Conservation (phyloP, 2,888 invertebrate genomes). For the Pinctada fucata region DNA sequence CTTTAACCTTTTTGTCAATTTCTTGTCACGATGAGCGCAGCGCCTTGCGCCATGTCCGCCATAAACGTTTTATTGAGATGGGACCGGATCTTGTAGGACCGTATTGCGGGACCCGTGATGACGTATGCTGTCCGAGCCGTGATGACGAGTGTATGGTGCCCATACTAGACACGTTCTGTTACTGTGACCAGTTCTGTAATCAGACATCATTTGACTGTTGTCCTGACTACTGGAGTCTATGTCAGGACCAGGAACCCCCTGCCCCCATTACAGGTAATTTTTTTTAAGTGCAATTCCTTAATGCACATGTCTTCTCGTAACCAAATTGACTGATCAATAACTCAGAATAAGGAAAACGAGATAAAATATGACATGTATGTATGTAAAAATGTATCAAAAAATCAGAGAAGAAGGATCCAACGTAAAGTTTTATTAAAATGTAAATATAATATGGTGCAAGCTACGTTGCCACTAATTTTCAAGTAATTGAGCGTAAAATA, state of each 20-base stretch:
- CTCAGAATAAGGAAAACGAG: too few relatives aligned
- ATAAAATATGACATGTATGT: too few relatives aligned
- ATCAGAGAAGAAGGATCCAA: too few relatives aligned
- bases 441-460: too few relatives aligned
- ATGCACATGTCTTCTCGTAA: too few relatives aligned
- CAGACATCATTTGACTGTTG: slow-evolving; percentile 89
- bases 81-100: slow-evolving; percentile 65
- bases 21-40: not conserved
- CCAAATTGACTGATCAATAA: too few relatives aligned
- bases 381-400: too few relatives aligned
- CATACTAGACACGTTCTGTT: slow-evolving; percentile 89
- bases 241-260: slow-evolving; percentile 78
- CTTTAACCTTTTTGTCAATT: too few relatives aligned
- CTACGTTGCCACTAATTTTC: too few relatives aligned
- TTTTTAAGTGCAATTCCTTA: too few relatives aligned
- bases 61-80: slow-evolving; percentile 58
- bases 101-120: slow-evolving; percentile 59
- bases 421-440: too few relatives aligned
- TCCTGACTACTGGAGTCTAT: slow-evolving; percentile 90
- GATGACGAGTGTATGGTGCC: slow-evolving; percentile 89
- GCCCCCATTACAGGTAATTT: slow-evolving; percentile 8
- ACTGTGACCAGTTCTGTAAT: slow-evolving; percentile 96
- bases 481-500: too few relatives aligned
- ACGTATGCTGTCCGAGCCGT: slow-evolving; percentile 82
- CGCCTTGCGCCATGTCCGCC: not conserved